phyloP scores from a whole-genome alignment of 2,113 vertebrate species.

The Lonchura striata region DNA sequence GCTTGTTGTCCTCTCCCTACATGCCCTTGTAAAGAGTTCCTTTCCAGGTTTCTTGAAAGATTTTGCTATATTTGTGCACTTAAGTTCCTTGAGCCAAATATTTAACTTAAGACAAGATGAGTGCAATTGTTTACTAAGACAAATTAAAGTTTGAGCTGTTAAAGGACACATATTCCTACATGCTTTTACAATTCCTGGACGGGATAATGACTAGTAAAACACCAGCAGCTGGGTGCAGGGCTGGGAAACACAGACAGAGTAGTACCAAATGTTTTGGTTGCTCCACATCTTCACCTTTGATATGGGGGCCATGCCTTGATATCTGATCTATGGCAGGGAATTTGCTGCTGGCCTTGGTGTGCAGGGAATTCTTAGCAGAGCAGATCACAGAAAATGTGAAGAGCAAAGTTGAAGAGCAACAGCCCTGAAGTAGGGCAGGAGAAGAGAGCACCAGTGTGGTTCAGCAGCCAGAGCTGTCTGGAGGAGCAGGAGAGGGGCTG shows the following conservation, averaged over 20 bases:
- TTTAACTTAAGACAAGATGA: neutral
- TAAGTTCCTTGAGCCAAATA: neutral
- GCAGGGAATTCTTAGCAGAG: neutral
- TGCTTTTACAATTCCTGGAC: neutral
- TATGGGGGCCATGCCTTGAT: neutral
- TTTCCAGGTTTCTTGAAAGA: neutral
- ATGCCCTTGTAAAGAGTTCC: neutral
- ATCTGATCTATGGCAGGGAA: neutral
- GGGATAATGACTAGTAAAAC: neutral
- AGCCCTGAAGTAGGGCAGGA: neutral
- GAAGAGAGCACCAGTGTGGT: neutral
- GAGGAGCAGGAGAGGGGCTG: neutral
- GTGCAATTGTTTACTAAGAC: neutral
- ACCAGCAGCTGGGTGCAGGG: neutral
- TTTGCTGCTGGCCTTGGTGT: neutral
- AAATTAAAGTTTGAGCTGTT: neutral
- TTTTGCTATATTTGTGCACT: neutral
- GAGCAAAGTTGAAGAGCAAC: neutral
- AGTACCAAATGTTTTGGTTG: neutral
- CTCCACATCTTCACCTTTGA: neutral
- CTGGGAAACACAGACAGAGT: neutral
- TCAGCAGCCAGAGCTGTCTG: neutral
- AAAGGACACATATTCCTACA: neutral
- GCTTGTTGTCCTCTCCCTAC: accelerated
- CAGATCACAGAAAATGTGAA: neutral